Percentiles rank a stretch among this genome's conserved stretches.
Evolutionary conservation across 2,113 vertebrate genomes (phyloP).

Genomic region (Callipepla californica): DNA sequence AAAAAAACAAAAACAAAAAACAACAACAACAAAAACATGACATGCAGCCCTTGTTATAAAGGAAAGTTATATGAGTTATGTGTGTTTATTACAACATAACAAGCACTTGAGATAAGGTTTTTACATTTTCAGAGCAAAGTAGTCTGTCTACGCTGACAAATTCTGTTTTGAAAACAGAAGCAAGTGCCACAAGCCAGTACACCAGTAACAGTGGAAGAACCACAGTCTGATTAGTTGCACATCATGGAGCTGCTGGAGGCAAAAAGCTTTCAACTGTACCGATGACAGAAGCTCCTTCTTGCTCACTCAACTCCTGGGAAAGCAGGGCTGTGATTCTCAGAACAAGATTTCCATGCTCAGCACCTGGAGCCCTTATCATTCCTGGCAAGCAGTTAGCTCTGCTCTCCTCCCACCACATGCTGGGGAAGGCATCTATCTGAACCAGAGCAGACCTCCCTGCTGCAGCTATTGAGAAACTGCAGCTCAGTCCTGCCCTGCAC

Average conservation of each 20-base stretch:
- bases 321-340: not conserved
- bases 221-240: not conserved
- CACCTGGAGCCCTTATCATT: slow-evolving; percentile 21
- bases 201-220: not conserved
- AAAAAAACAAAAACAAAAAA: no score
- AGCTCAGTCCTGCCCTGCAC: not conserved
- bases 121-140: not conserved
- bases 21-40: not conserved
- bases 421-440: not conserved
- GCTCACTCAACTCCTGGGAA: not conserved
- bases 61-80: not conserved
- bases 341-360: not conserved
- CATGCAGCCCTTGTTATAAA: not conserved
- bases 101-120: not conserved
- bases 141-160: not conserved
- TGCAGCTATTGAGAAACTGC: not conserved
- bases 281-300: not conserved
- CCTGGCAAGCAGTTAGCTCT: slow-evolving; percentile 11
- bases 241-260: not conserved
- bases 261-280: not conserved
- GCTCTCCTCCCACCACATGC: not conserved
- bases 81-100: not conserved
- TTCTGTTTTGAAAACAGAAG: not conserved
- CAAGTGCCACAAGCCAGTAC: not conserved
- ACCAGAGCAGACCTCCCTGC: not conserved